A percentile compares a stretch with the other conserved stretches of the same genome.
Evolutionary conservation across 2,797 vertebrate species (phyloP).

Genomic region (Myiotriccus ornatus): DNA sequence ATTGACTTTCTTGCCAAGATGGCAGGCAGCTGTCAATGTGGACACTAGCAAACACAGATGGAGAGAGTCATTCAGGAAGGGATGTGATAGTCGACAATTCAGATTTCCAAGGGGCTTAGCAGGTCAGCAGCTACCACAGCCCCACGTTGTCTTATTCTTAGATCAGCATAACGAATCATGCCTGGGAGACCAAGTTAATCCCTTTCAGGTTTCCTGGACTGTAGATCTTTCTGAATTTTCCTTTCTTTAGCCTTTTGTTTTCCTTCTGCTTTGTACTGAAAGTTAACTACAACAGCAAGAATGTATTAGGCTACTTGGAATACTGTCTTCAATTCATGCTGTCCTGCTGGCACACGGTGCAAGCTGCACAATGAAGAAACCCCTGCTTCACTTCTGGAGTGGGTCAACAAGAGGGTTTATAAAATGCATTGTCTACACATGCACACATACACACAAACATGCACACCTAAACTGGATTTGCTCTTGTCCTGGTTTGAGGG

Average conservation of each 20-base stretch:
- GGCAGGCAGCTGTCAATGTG: slow-evolving; percentile 66
- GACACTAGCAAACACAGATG: slow-evolving; percentile 69
- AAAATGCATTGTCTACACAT: fast-evolving
- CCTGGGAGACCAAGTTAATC: slow-evolving; percentile 67
- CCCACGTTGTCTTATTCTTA: slow-evolving; percentile 28
- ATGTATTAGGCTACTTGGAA: slow-evolving; percentile 47
- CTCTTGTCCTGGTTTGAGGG: not conserved
- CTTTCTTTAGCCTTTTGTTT: slow-evolving; percentile 67
- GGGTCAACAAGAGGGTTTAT: not conserved
- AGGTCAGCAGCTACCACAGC: slow-evolving; percentile 35
- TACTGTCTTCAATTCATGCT: slow-evolving; percentile 49
- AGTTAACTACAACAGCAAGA: slow-evolving; percentile 54
- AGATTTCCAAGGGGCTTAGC: slow-evolving; percentile 54
- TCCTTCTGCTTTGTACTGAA: slow-evolving; percentile 49
- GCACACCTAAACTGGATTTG: not conserved
- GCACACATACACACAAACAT: not conserved
- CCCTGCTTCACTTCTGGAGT: not conserved
- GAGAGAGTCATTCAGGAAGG: slow-evolving; percentile 53
- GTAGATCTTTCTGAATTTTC: slow-evolving; percentile 66
- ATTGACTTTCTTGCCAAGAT: slow-evolving; percentile 57
- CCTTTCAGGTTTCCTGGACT: slow-evolving; percentile 65
- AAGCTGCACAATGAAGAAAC: not conserved
- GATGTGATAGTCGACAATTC: slow-evolving; percentile 59
- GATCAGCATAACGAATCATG: slow-evolving; percentile 65
- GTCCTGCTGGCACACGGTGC: slow-evolving; percentile 11